Evolutionary conservation across 2,797 vertebrate genomes (phyloP).

Genomic region (Neopelma chrysocephalum): DNA sequence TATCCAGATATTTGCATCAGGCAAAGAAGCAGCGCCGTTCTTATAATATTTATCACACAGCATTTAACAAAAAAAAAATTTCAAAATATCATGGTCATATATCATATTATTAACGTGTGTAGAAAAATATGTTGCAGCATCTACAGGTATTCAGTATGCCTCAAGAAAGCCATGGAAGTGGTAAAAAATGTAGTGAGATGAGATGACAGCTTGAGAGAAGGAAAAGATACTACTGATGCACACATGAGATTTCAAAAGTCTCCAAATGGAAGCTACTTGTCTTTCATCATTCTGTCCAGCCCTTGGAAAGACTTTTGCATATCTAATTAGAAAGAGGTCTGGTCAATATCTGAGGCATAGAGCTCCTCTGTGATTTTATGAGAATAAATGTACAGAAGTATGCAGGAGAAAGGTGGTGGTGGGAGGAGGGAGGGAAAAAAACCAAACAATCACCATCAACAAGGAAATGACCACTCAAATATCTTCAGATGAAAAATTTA

Average conservation of each 20-base stretch:
- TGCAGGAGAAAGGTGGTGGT: neutral
- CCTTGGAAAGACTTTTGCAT: neutral
- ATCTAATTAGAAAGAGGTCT: neutral
- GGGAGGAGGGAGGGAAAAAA: neutral
- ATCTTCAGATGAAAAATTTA: neutral
- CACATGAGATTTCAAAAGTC: neutral
- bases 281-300: neutral
- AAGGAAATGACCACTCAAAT: neutral
- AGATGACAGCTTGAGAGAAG: neutral
- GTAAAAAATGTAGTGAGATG: neutral
- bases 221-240: neutral
- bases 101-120: neutral
- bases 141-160: neutral
- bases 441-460: rapidly evolving
- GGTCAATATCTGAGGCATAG: neutral
- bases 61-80: neutral
- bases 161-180: neutral
- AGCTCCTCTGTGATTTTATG: neutral
- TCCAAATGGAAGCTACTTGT: neutral
- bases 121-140: neutral
- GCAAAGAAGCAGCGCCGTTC: neutral
- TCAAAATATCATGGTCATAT: neutral
- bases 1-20: neutral
- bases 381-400: neutral
- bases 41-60: neutral